phyloP scores from a whole-genome alignment of 2,113 vertebrate species.

The Lota lota region DNA sequence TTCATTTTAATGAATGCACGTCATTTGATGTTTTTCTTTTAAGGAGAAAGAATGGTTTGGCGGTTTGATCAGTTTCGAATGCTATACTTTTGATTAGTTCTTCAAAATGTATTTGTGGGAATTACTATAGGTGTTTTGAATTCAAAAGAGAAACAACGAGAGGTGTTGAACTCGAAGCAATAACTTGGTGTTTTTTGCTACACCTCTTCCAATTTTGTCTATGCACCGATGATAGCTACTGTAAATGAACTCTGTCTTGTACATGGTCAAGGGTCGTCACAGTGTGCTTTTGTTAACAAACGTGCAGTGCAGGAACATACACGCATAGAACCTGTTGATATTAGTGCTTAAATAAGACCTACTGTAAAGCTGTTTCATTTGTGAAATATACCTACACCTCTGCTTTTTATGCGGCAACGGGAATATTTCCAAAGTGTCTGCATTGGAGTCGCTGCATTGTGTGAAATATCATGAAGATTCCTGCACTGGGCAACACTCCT shows the following conservation, averaged over 20 bases:
- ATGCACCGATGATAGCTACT: constrained; percentile 76
- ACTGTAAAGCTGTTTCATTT: constrained; percentile 45
- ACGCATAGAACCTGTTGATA: constrained; percentile 51
- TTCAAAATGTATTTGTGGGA: constrained; percentile 60
- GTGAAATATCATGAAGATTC: constrained; percentile 34
- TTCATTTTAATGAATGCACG: constrained; percentile 59
- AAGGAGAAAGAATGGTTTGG: constrained; percentile 59
- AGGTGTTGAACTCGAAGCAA: constrained; percentile 75
- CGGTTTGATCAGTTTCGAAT: constrained; percentile 70
- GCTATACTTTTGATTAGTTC: constrained; percentile 74
- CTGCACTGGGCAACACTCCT: constrained; percentile 35
- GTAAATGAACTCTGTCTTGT: constrained; percentile 71
- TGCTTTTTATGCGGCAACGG: constrained; percentile 29
- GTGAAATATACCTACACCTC: constrained; percentile 48
- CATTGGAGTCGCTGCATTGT: constrained; percentile 45
- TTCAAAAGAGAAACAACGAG: constrained; percentile 66
- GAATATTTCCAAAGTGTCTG: constrained; percentile 30
- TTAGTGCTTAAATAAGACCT: constrained; percentile 53
- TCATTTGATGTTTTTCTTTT: constrained; percentile 43
- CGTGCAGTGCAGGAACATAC: constrained; percentile 62
- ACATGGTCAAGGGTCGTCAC: constrained; percentile 61
- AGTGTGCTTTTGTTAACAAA: constrained; percentile 65
- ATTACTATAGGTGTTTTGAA: constrained; percentile 67
- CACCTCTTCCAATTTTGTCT: constrained; percentile 70
- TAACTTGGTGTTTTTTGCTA: constrained; percentile 76